Conservation (phyloP, 2,888 invertebrate genomes). For the Dynastes grantii region DNA sequence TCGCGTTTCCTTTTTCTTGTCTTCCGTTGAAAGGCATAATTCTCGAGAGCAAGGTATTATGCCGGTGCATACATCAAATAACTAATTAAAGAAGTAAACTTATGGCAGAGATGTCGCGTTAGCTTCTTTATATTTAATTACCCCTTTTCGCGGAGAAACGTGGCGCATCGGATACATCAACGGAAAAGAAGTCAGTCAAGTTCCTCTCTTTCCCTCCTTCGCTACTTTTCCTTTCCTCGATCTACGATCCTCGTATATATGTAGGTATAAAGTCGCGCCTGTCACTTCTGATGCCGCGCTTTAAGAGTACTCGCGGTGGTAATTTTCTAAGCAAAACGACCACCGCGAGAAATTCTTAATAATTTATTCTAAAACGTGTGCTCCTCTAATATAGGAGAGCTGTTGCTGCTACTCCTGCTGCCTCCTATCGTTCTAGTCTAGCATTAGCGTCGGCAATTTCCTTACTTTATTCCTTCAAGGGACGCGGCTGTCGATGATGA, state of each 20-base stretch:
- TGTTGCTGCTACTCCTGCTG: not conserved
- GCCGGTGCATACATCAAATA: constrained; percentile 28
- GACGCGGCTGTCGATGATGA: constrained; percentile 18
- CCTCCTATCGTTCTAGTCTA: not conserved
- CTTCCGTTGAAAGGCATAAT: constrained; percentile 5
- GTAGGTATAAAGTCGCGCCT: not conserved
- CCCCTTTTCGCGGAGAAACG: constrained; percentile 10
- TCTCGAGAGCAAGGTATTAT: constrained; percentile 15
- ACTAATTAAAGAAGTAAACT: constrained; percentile 36
- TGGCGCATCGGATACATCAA: constrained; percentile 6
- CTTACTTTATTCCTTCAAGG: constrained; percentile 6
- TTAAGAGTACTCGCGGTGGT: constrained; percentile 28
- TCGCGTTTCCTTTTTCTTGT: too few relatives aligned
- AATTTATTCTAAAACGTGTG: constrained; percentile 46
- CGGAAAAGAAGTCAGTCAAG: not conserved
- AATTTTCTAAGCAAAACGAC: constrained; percentile 46
- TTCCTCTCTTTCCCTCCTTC: not conserved
- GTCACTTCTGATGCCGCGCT: not conserved
- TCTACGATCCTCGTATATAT: too few relatives aligned
- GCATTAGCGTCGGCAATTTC: constrained; percentile 38
- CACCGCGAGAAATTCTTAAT: constrained; percentile 46
- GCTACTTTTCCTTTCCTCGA: not conserved
- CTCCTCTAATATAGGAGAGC: constrained; percentile 18
- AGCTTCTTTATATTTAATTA: constrained; percentile 39
- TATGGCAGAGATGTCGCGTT: constrained; percentile 20